Percentiles rank a stretch among this genome's conserved stretches.
Evolutionary conservation across 1,140 invertebrate species (phyloP).

Genomic region (Meloidogyne chitwoodi): DNA sequence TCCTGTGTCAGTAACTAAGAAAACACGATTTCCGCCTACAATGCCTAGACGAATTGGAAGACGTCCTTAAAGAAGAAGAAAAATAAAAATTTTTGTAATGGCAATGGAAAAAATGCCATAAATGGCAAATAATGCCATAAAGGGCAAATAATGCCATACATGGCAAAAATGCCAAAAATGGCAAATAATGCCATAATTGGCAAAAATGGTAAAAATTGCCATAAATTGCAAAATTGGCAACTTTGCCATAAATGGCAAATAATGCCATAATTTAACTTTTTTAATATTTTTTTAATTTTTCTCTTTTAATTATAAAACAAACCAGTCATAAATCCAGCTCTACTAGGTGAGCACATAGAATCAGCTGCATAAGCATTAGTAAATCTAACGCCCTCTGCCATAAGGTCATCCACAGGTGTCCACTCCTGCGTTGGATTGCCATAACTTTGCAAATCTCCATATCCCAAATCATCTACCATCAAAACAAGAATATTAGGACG

Average conservation of each 20-base stretch:
- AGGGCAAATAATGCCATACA: too few species aligned
- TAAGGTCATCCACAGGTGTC: constrained; percentile 48
- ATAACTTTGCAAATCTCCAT: constrained; percentile 54
- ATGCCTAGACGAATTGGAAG: constrained; percentile 46
- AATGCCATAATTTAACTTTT: too few species aligned
- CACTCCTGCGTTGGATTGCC: constrained; percentile 59
- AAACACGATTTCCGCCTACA: constrained; percentile 41
- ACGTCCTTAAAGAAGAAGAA: constrained; percentile 24
- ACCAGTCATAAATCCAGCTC: constrained; percentile 59
- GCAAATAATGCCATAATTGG: too few species aligned
- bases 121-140: too few species aligned
- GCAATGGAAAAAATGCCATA: not conserved
- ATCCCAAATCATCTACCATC: constrained; percentile 57
- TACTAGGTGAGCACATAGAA: constrained; percentile 53
- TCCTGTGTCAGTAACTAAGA: constrained; percentile 36
- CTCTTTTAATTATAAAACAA: too few species aligned
- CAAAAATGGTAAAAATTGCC: too few species aligned
- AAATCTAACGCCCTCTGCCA: constrained; percentile 50
- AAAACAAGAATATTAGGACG: constrained; percentile 56
- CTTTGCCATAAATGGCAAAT: too few species aligned
- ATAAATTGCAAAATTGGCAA: too few species aligned
- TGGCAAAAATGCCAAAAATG: too few species aligned
- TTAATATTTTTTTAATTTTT: too few species aligned
- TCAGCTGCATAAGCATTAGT: constrained; percentile 60
- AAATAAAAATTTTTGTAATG: not conserved